Conservation (phyloP, 2,113 vertebrate species). For the Cynocephalus volans region DNA sequence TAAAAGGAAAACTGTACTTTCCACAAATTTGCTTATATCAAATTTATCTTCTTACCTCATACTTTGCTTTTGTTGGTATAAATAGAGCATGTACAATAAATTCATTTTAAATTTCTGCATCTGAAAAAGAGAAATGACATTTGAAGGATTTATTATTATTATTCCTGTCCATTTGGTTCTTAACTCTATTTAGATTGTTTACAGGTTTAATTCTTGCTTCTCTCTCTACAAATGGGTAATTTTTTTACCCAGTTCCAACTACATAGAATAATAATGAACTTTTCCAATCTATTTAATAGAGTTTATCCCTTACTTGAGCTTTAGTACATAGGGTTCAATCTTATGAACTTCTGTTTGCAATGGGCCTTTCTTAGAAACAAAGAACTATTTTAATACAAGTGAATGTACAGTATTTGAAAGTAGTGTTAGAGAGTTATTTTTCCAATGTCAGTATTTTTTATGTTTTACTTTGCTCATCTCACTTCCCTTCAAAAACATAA, state of each 20-base stretch:
- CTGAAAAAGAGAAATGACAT: constrained; percentile 47
- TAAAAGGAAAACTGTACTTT: constrained; percentile 52
- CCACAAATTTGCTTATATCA: constrained; percentile 63
- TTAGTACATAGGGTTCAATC: not conserved
- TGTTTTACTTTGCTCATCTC: not conserved
- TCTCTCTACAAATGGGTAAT: constrained; percentile 57
- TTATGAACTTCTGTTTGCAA: not conserved
- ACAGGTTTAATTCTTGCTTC: constrained; percentile 72
- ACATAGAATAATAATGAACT: not conserved
- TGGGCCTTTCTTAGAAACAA: not conserved
- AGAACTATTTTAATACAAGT: not conserved
- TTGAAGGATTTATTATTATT: constrained; percentile 71
- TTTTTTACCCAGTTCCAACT: constrained; percentile 17
- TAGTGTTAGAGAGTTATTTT: not conserved
- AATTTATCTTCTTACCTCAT: constrained; percentile 64
- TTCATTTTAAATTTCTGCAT: constrained; percentile 56
- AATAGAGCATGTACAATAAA: constrained; percentile 48
- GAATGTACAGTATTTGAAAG: not conserved
- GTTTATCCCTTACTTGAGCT: not conserved
- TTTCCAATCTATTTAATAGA: constrained; percentile 13
- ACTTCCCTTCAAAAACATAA: not conserved
- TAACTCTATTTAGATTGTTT: constrained; percentile 66
- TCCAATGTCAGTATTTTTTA: not conserved
- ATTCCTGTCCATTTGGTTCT: constrained; percentile 59
- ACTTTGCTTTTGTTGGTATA: constrained; percentile 65